phyloP scores from a whole-genome alignment of 2,797 vertebrate genomes.

The Aulostomus chinensis region DNA sequence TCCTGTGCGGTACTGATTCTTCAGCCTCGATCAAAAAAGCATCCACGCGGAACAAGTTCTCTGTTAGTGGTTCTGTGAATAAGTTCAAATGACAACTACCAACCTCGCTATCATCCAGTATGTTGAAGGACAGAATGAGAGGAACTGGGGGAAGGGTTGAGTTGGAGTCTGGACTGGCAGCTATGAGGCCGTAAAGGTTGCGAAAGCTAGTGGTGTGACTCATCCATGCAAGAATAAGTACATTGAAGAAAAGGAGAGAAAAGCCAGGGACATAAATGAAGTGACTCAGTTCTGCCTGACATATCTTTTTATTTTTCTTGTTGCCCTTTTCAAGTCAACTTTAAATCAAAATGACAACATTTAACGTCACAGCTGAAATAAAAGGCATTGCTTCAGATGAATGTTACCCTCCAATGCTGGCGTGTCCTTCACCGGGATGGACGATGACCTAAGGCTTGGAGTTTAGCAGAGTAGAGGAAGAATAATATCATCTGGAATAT shows the following conservation, averaged over 20 bases:
- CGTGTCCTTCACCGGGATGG: slow-evolving; percentile 11
- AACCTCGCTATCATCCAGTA: too few relatives aligned
- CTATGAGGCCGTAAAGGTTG: slow-evolving; percentile 34
- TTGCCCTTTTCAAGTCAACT: slow-evolving; percentile 71
- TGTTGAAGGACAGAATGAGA: not conserved
- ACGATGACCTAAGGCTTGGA: too few relatives aligned
- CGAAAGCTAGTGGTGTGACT: slow-evolving; percentile 47
- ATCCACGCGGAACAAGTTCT: too few relatives aligned
- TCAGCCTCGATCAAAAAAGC: too few relatives aligned
- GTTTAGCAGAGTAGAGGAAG: too few relatives aligned
- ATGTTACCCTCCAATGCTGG: slow-evolving; percentile 7
- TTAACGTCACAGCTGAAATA: slow-evolving; percentile 38
- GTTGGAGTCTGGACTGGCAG: not conserved
- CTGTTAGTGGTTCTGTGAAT: too few relatives aligned
- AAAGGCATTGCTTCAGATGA: slow-evolving; percentile 33
- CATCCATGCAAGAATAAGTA: slow-evolving; percentile 38
- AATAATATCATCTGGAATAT: too few relatives aligned
- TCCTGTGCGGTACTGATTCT: too few relatives aligned
- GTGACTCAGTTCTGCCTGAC: slow-evolving; percentile 59
- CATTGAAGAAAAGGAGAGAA: slow-evolving; percentile 37
- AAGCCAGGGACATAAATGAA: slow-evolving; percentile 40
- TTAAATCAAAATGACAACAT: slow-evolving; percentile 57
- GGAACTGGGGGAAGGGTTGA: not conserved
- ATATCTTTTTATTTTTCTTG: slow-evolving; percentile 45
- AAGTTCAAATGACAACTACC: too few relatives aligned